phyloP scores from a whole-genome alignment of 2,888 invertebrate species.

The Oscheius sp. region DNA sequence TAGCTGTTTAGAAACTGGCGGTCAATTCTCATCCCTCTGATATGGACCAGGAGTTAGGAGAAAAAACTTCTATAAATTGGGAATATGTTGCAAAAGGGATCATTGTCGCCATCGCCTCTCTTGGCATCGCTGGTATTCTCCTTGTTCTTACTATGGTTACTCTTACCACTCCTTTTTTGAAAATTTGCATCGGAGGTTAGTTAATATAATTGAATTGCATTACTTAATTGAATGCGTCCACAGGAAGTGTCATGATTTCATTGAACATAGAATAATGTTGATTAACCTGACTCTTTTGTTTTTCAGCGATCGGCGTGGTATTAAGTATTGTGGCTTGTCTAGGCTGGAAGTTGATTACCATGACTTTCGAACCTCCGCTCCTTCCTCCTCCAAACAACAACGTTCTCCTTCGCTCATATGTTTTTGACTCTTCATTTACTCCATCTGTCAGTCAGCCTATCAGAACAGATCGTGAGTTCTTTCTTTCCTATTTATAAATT shows the following conservation, averaged over 20 bases:
- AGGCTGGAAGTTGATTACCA: constrained; percentile 22
- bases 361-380: constrained; percentile 1
- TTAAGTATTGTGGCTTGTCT: constrained; percentile 2
- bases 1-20: not conserved
- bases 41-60: not conserved
- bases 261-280: no score
- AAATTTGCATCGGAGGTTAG: constrained; percentile 14
- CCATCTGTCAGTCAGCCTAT: not conserved
- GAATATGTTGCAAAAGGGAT: constrained; percentile 5
- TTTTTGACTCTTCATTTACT: constrained; percentile 8
- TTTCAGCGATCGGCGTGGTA: constrained; percentile 19
- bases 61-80: constrained; percentile 9
- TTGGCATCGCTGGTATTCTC: not conserved
- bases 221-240: not conserved
- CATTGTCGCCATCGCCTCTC: not conserved
- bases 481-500: not conserved
- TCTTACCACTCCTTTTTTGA: constrained; percentile 17
- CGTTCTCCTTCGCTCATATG: constrained; percentile 18
- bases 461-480: constrained; percentile 11
- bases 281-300: not conserved
- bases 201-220: not conserved
- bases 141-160: not conserved
- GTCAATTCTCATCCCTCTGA: not conserved
- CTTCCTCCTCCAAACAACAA: constrained; percentile 1
- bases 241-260: no score